These are phyloP conservation scores for Staurois parvus DNA, from an alignment of 2,797 vertebrate genomes.

Conservation along the genomic window DNA sequence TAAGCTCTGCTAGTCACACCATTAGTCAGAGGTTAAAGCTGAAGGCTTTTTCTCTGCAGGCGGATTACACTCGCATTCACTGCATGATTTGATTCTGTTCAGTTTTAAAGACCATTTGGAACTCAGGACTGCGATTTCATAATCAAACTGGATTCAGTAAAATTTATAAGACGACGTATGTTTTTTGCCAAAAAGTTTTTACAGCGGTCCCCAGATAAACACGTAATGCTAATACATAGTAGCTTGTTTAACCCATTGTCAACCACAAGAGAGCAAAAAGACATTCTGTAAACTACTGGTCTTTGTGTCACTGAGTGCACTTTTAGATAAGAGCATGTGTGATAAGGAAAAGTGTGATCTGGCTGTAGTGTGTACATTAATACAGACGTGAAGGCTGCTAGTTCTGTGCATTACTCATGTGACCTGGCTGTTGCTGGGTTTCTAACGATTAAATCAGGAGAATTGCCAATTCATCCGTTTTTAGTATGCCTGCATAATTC, in stretches of 20 bases:
- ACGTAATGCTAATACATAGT: background rate
- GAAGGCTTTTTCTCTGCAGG: constrained; percentile 7
- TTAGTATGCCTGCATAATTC: background rate
- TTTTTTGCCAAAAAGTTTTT: background rate
- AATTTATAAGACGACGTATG: background rate
- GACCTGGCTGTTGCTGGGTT: too few species aligned
- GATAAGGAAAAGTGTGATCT: too few species aligned
- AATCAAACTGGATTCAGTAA: background rate
- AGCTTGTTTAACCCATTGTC: background rate
- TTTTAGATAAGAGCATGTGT: too few species aligned
- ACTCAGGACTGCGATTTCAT: background rate
- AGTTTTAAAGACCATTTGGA: background rate
- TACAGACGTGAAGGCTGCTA: too few species aligned
- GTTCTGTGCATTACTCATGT: too few species aligned
- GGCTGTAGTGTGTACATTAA: too few species aligned
- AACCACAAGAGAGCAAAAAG: background rate
- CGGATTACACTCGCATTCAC: background rate
- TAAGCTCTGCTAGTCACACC: constrained; percentile 1
- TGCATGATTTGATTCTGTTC: background rate
- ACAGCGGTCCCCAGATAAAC: background rate
- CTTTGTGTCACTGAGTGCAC: too few species aligned
- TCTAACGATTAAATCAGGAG: too few species aligned
- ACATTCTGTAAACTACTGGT: too few species aligned
- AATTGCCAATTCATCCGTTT: background rate
- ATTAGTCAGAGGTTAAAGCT: background rate